Evolutionary conservation across 2,113 vertebrate species (phyloP), one percentile per base, ranked within the genome.

Genomic region (Gobio gobio): DNA sequence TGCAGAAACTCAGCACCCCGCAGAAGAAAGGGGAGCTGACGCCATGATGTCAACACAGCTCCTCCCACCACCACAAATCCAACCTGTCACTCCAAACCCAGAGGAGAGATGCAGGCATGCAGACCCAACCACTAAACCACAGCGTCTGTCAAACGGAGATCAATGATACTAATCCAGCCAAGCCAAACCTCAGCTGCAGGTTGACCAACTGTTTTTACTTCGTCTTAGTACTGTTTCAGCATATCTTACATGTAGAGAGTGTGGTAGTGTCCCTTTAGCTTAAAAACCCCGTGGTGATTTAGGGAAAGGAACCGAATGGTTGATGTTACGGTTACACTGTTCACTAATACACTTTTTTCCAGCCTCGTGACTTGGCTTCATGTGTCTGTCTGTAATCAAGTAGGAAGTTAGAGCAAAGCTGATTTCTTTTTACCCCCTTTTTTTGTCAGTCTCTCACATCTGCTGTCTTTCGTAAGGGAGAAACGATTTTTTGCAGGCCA

Each of bases 1-100:
- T 96, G 94, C 95, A 96, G 91, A 96, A 96, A 87, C 91, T 96
- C 85, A 95, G 91, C 90, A 95, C 95, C 86, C 95, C 95, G 22
- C 94, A 95, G 90, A 96, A 95, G 91, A 95, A 95, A 81, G 94
- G 90, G 91, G 87, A 90, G 76, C 78, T 86, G 70, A 86, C 85
- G 2, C 88, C 87, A 43, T 85, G 78, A 87, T 58, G 77, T 49
- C 58, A 54, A 26, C 70, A 16, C 51, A 85, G 82, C 85, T 83
- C 77, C 66, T 43, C 70, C 51, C 86, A 64, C 80, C 78, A 77
- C 73, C 90, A 78, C 78, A 16, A 59, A 79, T 61, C 58, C 49
- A 83, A 58, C 59, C 79, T 40, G 78, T 83, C 61, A 63, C 85
- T 85, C 87, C 66, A 85, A 73, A 76, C 84, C 43, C 77, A 61